A percentile compares a stretch with the other conserved stretches of the same genome.
Evolutionary conservation across 92 coral and sea anemone genomes (phyloP).

Genomic region (Hydrozoanthus gracilis): DNA sequence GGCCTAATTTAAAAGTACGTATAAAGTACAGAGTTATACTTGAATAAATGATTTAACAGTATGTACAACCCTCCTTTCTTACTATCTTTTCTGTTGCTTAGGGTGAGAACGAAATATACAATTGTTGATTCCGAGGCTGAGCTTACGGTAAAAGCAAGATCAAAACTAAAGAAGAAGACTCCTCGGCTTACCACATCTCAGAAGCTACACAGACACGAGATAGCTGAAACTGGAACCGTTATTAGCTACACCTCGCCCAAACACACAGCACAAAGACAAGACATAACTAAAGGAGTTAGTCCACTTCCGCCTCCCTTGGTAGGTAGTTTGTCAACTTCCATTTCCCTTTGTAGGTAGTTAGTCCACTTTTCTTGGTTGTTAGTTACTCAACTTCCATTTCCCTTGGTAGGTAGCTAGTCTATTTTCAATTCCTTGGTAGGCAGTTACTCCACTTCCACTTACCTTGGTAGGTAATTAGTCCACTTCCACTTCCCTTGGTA

Average conservation of each 20-base stretch:
- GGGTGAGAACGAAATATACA: slow-evolving; percentile 84
- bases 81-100: slow-evolving; percentile 3
- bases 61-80: neutral
- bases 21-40: neutral
- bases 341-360: no score
- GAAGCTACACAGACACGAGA: slow-evolving; percentile 7
- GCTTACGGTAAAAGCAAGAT: slow-evolving; percentile 46
- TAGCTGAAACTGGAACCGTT: slow-evolving; percentile 30
- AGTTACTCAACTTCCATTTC: no score
- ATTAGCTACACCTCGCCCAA: slow-evolving; percentile 36
- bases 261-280: slow-evolving; percentile 30
- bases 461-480: no score
- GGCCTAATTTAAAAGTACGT: no score
- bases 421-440: no score
- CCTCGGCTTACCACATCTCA: neutral
- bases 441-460: no score
- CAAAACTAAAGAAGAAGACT: slow-evolving; percentile 29
- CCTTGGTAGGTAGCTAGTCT: no score
- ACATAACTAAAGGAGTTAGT: slow-evolving; percentile 61
- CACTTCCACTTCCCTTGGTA: no score
- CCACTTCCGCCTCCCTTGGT: slow-evolving; percentile 98
- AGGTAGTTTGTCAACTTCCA: slow-evolving; percentile 7
- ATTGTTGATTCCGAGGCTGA: slow-evolving; percentile 81
- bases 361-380: no score
- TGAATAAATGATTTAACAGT: no score